These are phyloP conservation scores for Empis stercorea DNA, from an alignment of 2,888 invertebrate species.

Conservation along the genomic window DNA sequence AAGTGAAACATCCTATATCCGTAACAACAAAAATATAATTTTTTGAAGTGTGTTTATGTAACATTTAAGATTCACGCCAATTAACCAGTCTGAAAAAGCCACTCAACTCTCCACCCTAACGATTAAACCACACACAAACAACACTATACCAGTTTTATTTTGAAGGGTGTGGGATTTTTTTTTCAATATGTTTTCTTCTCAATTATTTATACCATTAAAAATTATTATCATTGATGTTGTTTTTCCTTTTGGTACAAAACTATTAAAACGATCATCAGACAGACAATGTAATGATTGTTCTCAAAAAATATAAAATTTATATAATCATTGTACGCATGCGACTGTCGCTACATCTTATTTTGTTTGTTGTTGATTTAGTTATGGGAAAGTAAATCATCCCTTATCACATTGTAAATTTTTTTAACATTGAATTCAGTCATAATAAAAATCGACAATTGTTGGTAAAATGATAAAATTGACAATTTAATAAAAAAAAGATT, in stretches of 20 bases:
- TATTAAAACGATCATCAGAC: neutral
- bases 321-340: neutral
- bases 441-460: too few species aligned
- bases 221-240: too few species aligned
- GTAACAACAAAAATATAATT: neutral
- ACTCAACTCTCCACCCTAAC: slow-evolving; percentile 13
- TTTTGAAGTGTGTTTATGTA: slow-evolving; percentile 6
- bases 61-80: slow-evolving; percentile 35
- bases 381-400: neutral
- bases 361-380: neutral
- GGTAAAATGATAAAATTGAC: too few species aligned
- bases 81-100: slow-evolving; percentile 28
- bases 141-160: slow-evolving; percentile 5
- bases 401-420: too few species aligned
- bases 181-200: neutral
- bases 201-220: too few species aligned
- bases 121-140: slow-evolving; percentile 7
- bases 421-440: too few species aligned
- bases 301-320: neutral
- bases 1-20: too few species aligned
- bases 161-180: slow-evolving; percentile 6
- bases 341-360: neutral
- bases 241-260: neutral
- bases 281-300: neutral
- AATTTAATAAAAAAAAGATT: too few species aligned